phyloP scores from a whole-genome alignment of 2,888 invertebrate genomes.

The Aleiodes leptofemur region DNA sequence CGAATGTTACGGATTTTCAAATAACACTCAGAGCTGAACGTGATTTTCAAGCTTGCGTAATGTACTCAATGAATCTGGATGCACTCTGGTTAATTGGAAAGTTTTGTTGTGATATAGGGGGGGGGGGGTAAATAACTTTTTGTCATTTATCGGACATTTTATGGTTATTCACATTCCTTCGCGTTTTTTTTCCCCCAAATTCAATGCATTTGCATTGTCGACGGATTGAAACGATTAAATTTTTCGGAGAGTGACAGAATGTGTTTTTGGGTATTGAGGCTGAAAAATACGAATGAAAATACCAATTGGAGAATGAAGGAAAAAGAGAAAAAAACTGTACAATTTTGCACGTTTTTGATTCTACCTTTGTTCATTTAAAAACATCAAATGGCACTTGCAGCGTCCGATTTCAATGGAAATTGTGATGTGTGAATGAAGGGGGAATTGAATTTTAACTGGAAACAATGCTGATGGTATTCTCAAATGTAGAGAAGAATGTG shows the following conservation, averaged over 20 bases:
- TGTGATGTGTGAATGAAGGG: too few relatives aligned
- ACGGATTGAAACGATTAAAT: slow-evolving; percentile 3
- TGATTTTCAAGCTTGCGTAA: too few relatives aligned
- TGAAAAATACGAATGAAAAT: slow-evolving; percentile 9
- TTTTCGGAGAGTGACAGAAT: slow-evolving; percentile 17
- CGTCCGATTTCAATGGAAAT: too few relatives aligned
- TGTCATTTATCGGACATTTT: not conserved
- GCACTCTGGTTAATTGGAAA: too few relatives aligned
- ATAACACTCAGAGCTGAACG: too few relatives aligned
- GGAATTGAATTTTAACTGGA: too few relatives aligned
- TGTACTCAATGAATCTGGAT: too few relatives aligned
- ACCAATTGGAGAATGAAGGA: not conserved
- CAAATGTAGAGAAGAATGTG: too few relatives aligned
- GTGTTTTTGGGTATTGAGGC: slow-evolving; percentile 18
- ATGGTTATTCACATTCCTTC: too few relatives aligned
- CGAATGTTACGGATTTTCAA: too few relatives aligned
- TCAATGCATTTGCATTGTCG: not conserved
- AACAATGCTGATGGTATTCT: too few relatives aligned
- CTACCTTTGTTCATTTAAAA: not conserved
- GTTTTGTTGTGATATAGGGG: too few relatives aligned
- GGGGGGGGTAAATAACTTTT: not conserved
- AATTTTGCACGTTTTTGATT: slow-evolving; percentile 2
- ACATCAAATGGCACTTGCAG: slow-evolving; percentile 21
- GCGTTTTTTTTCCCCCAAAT: not conserved
- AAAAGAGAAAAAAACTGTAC: not conserved